phyloP scores from a whole-genome alignment of 92 coral and sea anemone species.

The Chrysogorgia sp. region DNA sequence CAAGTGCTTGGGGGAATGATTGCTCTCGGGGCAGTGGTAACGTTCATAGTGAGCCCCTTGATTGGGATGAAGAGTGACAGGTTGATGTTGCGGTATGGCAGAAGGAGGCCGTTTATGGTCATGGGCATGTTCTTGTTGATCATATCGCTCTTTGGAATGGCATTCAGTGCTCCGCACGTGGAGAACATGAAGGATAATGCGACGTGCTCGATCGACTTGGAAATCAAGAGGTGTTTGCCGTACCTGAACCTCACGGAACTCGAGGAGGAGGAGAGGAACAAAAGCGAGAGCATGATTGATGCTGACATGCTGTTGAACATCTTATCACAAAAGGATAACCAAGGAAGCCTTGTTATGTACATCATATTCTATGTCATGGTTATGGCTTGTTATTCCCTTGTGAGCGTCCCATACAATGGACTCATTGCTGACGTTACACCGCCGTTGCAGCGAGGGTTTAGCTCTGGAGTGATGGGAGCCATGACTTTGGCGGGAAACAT shows the following conservation, averaged over 20 bases:
- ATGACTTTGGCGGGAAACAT: slow-evolving; percentile 98
- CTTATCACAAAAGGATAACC: slow-evolving; percentile 69
- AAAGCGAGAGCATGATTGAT: slow-evolving; percentile 48
- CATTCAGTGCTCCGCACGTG: slow-evolving; percentile 98
- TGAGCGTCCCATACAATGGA: slow-evolving; percentile 98
- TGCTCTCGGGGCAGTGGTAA: slow-evolving; percentile 96
- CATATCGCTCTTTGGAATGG: slow-evolving; percentile 95
- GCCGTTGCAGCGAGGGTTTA: slow-evolving; percentile 92
- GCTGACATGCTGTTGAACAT: slow-evolving; percentile 75
- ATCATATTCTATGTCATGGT: slow-evolving; percentile 92
- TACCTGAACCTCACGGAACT: slow-evolving; percentile 77
- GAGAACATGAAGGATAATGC: slow-evolving; percentile 67
- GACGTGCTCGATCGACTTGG: slow-evolving; percentile 84
- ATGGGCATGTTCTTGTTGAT: slow-evolving; percentile 88
- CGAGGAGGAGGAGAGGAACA: slow-evolving; percentile 45
- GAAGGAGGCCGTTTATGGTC: slow-evolving; percentile 92
- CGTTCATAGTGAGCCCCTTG: slow-evolving; percentile 90
- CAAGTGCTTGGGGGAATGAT: slow-evolving; percentile 96
- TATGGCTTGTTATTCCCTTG: slow-evolving; percentile 96
- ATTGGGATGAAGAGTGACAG: slow-evolving; percentile 99
- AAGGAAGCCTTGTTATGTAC: slow-evolving; percentile 61
- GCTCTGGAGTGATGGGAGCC: slow-evolving; percentile 99
- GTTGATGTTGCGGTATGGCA: slow-evolving; percentile 86
- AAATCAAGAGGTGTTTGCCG: slow-evolving; percentile 83
- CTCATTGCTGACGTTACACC: slow-evolving; percentile 96